phyloP scores from a whole-genome alignment of 2,888 invertebrate species.

The Tetragonula carbonaria region DNA sequence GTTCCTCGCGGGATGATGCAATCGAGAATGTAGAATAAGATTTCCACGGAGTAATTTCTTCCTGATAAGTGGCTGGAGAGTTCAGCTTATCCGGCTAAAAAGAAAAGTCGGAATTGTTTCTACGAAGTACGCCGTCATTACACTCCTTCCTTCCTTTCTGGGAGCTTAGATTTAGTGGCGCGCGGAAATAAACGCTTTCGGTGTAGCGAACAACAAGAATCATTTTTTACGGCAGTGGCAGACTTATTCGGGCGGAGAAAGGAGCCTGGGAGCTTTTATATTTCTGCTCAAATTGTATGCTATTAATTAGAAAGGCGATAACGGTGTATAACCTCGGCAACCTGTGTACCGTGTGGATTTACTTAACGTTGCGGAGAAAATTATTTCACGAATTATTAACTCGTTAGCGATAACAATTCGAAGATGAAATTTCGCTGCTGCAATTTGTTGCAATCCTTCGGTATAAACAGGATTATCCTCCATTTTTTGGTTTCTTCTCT shows the following conservation, averaged over 20 bases:
- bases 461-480: background rate
- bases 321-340: constrained; percentile 8
- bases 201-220: constrained; percentile 68
- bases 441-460: background rate
- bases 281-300: constrained; percentile 29
- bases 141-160: constrained; percentile 38
- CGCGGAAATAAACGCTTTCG: constrained; percentile 67
- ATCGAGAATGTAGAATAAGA: constrained; percentile 50
- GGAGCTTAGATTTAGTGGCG: constrained; percentile 61
- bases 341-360: background rate
- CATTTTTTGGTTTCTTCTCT: background rate
- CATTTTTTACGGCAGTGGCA: constrained; percentile 66
- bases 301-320: constrained; percentile 34
- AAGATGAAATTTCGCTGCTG: background rate
- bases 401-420: background rate
- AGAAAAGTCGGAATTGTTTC: constrained; percentile 61
- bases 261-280: constrained; percentile 22
- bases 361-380: background rate
- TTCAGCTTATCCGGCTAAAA: constrained; percentile 61
- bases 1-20: constrained; percentile 1
- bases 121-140: constrained; percentile 59
- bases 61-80: constrained; percentile 62
- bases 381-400: constrained; percentile 20
- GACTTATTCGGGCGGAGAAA: constrained; percentile 51
- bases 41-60: constrained; percentile 63